Evolutionary conservation across 2,888 invertebrate genomes (phyloP).

Genomic region (Hypselothyrea guttata): DNA sequence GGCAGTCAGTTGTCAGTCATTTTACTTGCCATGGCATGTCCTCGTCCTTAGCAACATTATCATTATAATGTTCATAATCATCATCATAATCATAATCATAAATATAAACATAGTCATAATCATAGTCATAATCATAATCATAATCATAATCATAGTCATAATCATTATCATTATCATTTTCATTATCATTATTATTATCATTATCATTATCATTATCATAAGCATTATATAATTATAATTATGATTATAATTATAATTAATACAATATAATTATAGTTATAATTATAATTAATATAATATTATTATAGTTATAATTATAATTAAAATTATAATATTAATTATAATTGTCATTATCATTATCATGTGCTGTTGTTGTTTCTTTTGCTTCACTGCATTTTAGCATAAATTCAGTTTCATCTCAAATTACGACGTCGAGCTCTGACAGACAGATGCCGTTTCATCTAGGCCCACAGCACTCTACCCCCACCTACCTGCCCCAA

Average conservation of each 20-base stretch:
- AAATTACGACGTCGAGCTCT: slow-evolving; percentile 36
- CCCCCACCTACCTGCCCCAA: background rate
- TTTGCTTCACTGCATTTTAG: slow-evolving; percentile 74
- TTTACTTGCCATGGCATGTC: slow-evolving; percentile 33
- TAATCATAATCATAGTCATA: no score
- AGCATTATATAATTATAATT: slow-evolving; percentile 24
- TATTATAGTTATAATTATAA: no score
- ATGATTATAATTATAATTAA: slow-evolving; percentile 11
- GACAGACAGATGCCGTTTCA: slow-evolving; percentile 60
- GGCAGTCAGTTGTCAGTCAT: slow-evolving; percentile 43
- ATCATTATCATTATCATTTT: slow-evolving; percentile 22
- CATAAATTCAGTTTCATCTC: slow-evolving; percentile 80
- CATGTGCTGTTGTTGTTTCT: slow-evolving; percentile 43
- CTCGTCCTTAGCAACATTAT: slow-evolving; percentile 35
- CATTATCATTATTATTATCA: slow-evolving; percentile 14
- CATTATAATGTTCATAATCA: slow-evolving; percentile 19
- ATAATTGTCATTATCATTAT: slow-evolving; percentile 21
- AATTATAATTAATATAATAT: slow-evolving; percentile 20
- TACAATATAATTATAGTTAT: slow-evolving; percentile 23
- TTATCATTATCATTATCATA: slow-evolving; percentile 17
- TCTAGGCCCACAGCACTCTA: no score
- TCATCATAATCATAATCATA: slow-evolving; percentile 22
- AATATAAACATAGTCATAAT: slow-evolving; percentile 17
- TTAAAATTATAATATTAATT: slow-evolving; percentile 19
- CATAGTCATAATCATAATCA: no score